A percentile compares a stretch with the other conserved stretches of the same genome.
Evolutionary conservation across 1,140 invertebrate species (phyloP).

Genomic region (Drosophila burlai): DNA sequence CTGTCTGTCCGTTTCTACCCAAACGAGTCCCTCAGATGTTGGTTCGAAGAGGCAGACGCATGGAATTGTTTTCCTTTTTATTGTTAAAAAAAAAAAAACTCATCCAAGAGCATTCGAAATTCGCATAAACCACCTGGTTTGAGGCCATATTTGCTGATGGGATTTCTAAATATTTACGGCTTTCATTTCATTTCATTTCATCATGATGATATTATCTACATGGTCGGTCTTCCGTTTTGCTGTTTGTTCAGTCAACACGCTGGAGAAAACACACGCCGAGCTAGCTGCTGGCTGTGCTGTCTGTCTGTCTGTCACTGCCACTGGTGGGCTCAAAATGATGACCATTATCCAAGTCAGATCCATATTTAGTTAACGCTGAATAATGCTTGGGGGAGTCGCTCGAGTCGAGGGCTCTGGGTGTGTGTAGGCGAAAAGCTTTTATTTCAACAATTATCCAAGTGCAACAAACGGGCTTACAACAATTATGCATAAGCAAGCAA

Average conservation of each 20-base stretch:
- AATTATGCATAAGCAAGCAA: constrained; percentile 36
- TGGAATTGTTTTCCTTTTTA: not conserved
- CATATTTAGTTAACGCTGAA: constrained; percentile 12
- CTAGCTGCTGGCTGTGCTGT: not conserved
- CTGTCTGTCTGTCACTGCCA: not conserved
- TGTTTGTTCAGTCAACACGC: constrained; percentile 1
- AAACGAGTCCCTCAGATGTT: too few relatives aligned
- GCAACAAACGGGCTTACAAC: constrained; percentile 46
- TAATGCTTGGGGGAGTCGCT: not conserved
- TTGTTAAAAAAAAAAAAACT: not conserved
- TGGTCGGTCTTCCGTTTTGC: not conserved
- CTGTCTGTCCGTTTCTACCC: too few relatives aligned
- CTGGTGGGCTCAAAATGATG: not conserved
- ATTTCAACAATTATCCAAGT: constrained; percentile 49
- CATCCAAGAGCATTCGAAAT: not conserved
- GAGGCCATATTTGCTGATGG: not conserved
- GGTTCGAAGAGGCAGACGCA: too few relatives aligned
- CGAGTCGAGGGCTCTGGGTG: constrained; percentile 17
- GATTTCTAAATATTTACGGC: constrained; percentile 2
- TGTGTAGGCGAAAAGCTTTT: constrained; percentile 45
- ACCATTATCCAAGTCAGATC: constrained; percentile 12
- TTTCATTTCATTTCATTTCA: not conserved
- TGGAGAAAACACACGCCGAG: not conserved
- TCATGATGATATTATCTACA: not conserved
- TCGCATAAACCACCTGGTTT: not conserved